Base-by-base conservation (phyloP, 2,113 vertebrate species). In the Leucopsar rothschildi region DNA sequence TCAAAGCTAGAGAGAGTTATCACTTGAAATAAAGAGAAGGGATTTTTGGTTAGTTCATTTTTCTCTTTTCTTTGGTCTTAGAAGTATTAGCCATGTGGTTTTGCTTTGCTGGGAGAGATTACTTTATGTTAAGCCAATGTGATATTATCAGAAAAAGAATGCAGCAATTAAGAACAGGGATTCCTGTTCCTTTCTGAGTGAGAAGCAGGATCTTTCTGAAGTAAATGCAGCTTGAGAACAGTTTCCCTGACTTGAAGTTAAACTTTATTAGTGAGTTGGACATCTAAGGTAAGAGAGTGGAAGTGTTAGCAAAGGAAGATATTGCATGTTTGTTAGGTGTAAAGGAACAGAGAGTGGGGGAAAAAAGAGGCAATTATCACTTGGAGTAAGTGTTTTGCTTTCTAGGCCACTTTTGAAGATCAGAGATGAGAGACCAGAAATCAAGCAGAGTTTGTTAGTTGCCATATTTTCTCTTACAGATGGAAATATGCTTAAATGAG, bases 321-420 rank as follows among this genome's bases (percentile, higher is more conserved):
- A 42, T 50, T 52, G 10, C 29, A n/a, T 40, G 21, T 75, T 87
- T 94, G 15, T 83, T 78, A 73, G 42, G 39, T 78, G 64, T 86
- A 86, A 88, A 92, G 42, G 55, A 97, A 73, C 5, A 25, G 63
- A 15, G 53, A 9, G 10, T 9, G n/a, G 17, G 23, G 6, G 28
- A 1, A 11, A 29, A 25, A 70, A 57, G n/a, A 88, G 29, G 35
- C 75, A 95, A 94, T 96, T 95, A 94, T 83, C 88, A 88, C 76
- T 79, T 81, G 86, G 42, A 78, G 27, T 65, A 82, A 94, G 42
- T 66, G 64, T 83, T 94, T 91, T 86, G 47, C 39, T 95, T 88
- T 86, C 56, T 90, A 86, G 27, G 47, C 33, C 42, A 31, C 15
- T 45, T 92, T 88, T 95, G 88, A 95, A 92, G 56, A 88, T 50